Percentiles rank a stretch among this genome's conserved stretches.
Conservation (phyloP, 1,140 invertebrate species). For the Sinella curviseta region DNA sequence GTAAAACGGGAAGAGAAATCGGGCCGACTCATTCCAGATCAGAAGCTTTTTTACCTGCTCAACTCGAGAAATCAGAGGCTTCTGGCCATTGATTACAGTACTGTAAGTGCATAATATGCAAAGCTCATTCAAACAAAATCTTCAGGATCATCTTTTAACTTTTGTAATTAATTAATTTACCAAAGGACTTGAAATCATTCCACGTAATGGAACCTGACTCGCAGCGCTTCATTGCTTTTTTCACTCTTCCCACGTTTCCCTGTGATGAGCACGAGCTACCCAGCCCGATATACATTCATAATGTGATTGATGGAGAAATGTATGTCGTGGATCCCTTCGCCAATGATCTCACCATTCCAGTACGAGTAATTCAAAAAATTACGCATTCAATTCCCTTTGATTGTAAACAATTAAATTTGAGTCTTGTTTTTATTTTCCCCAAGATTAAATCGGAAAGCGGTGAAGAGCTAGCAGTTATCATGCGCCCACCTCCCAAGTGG, state of each 20-base stretch:
- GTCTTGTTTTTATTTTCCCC: no score
- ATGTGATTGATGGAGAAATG: conserved; percentile 21
- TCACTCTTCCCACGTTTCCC: not conserved
- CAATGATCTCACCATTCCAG: not conserved
- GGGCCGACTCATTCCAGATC: not conserved
- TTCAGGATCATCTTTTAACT: not conserved
- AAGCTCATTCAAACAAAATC: not conserved
- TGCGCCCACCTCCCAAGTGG: conserved; percentile 22
- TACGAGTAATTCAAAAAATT: not conserved
- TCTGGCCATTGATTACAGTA: conserved; percentile 1
- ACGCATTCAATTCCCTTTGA: not conserved
- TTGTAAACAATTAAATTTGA: not conserved
- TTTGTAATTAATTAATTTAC: not conserved
- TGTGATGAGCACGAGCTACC: not conserved
- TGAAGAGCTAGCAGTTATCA: conserved; percentile 16
- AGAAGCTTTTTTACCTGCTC: conserved; percentile 10
- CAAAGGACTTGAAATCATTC: conserved; percentile 24
- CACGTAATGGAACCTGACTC: conserved; percentile 27
- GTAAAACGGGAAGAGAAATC: conserved; percentile 7
- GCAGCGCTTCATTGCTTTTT: conserved; percentile 9
- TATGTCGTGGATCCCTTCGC: not conserved
- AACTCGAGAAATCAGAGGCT: conserved; percentile 8
- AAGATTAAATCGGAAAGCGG: conserved; percentile 16
- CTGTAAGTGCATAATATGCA: not conserved
- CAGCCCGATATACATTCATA: not conserved